Base-by-base conservation (phyloP, 2,888 invertebrate genomes). In the Sialis fuliginosa region DNA sequence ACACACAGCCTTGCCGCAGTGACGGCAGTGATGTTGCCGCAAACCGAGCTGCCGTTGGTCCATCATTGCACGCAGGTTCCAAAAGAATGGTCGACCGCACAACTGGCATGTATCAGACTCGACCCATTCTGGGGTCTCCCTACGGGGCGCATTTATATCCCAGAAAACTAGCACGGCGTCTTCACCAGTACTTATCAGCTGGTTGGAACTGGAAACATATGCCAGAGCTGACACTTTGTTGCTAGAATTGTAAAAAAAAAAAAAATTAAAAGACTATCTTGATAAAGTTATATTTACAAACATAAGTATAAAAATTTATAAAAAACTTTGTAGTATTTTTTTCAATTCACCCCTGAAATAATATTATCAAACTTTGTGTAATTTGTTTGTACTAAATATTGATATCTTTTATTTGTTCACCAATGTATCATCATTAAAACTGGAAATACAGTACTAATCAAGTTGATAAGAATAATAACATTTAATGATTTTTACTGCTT, bases 1-100 rank as follows among this genome's bases (percentile, higher is more conserved):
- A 67, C 98, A 98, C 46, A 93, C 81, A 9, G 98, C 97, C 62
- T 85, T 83, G 41, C 98, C 98, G 68, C 97, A 98, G 66, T 86
- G 79, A 46, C 90, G 79, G 61, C 90, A 91, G 67, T 89, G 89
- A 67, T 90, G 89, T 62, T 90, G 89, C 46, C 95, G 80, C 30
- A 90, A 74, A 51, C 91, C 91, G 46, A 97, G 71, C 61, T 89
- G 91, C 59, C 89, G 83, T 66, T 89, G 89, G 65, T 96, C 92
- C 87, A 97, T 92, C 96, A 99, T 98, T 8, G 90, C 91, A 52
- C 88, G 78, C 45, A 98, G 76, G 67, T 99, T 99, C 98, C 98
- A 98, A 67, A 97, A 97, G 70, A 98, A 98, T 22, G 98, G 98
- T 50, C 86, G 75, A 46, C 83, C 81, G 64, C 98, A 99, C 49